Conservation (phyloP, 1,140 invertebrate genomes). For the Drosophila auraria region DNA sequence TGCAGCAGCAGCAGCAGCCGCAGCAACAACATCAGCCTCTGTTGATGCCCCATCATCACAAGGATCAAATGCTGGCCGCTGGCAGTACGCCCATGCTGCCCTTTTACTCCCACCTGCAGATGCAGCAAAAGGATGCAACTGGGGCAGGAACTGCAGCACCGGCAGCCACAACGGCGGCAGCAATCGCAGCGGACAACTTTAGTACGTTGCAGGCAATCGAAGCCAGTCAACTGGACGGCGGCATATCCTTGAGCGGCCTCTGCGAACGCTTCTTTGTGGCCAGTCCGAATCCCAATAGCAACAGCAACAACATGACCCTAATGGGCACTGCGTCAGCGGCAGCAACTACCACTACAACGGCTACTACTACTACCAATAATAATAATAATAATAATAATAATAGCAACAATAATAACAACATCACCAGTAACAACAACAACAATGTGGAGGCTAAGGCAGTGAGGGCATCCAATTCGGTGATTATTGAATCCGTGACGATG, state of each 20-base stretch:
- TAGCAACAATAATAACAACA: constrained; percentile 35
- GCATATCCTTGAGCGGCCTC: constrained; percentile 69
- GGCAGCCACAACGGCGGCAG: constrained; percentile 8
- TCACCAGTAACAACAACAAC: constrained; percentile 38
- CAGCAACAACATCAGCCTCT: constrained; percentile 54
- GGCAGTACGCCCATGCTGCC: constrained; percentile 66
- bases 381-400: constrained; percentile 35
- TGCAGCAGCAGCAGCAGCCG: constrained; percentile 47
- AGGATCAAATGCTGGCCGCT: constrained; percentile 81
- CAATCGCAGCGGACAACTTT: constrained; percentile 47
- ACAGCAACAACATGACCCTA: constrained; percentile 59
- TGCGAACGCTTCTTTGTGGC: constrained; percentile 75
- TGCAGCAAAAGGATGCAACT: constrained; percentile 51
- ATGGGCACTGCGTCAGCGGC: constrained; percentile 33
- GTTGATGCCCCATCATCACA: constrained; percentile 69
- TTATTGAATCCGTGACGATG: constrained; percentile 70
- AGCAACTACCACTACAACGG: constrained; percentile 22
- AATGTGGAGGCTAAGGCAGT: constrained; percentile 55
- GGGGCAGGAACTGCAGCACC: neutral
- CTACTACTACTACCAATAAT: constrained; percentile 31
- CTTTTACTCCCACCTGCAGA: constrained; percentile 61
- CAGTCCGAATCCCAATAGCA: constrained; percentile 70
- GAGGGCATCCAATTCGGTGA: constrained; percentile 35
- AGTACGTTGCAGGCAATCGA: constrained; percentile 60
- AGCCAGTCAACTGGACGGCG: constrained; percentile 68